Conservation (phyloP, 1,140 invertebrate species). For the Argopecten irradians region DNA sequence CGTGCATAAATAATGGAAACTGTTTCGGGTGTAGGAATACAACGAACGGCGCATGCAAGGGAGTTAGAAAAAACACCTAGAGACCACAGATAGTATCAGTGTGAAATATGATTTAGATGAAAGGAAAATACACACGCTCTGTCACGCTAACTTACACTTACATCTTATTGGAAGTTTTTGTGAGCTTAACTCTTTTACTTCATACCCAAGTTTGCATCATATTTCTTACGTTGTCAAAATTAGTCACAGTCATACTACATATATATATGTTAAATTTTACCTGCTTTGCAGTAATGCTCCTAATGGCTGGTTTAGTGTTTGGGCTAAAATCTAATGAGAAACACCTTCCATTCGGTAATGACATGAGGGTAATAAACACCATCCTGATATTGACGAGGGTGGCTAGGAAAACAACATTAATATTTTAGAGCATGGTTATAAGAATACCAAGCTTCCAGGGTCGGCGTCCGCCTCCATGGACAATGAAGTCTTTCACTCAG, state of each 20-base stretch:
- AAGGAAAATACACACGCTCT: neutral
- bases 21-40: neutral
- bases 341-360: neutral
- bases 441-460: neutral
- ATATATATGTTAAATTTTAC: too few relatives aligned
- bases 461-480: neutral
- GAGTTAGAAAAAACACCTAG: slow-evolving; percentile 22
- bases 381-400: neutral
- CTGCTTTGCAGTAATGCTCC: neutral
- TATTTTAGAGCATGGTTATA: neutral
- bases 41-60: slow-evolving; percentile 11
- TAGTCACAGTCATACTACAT: too few relatives aligned
- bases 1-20: neutral
- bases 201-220: too few relatives aligned
- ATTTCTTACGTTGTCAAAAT: too few relatives aligned
- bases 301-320: neutral
- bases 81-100: neutral
- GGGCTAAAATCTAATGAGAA: neutral
- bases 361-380: neutral
- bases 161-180: too few relatives aligned
- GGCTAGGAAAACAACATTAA: neutral
- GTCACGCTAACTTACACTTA: neutral
- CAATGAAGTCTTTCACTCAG: neutral
- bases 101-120: slow-evolving; percentile 23
- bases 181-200: too few relatives aligned